phyloP scores from a whole-genome alignment of 2,113 vertebrate genomes.

The Ciconia boyciana region DNA sequence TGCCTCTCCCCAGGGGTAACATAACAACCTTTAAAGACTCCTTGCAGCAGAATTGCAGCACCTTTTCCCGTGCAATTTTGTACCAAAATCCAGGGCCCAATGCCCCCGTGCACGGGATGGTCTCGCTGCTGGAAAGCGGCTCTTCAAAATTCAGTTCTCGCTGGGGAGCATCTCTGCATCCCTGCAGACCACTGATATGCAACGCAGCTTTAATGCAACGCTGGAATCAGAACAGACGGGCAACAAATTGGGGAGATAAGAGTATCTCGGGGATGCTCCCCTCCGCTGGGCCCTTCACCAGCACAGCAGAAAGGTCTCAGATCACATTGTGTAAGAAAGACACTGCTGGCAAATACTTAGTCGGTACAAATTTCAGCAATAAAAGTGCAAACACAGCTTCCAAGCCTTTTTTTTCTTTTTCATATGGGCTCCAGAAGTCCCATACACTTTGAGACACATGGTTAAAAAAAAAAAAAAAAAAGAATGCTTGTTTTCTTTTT shows the following conservation, averaged over 20 bases:
- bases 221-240: not conserved
- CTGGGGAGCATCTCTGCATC: not conserved
- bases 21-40: not conserved
- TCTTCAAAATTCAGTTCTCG: not conserved
- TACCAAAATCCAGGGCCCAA: not conserved
- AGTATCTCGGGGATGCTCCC: fast-evolving
- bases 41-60: not conserved
- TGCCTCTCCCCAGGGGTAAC: not conserved
- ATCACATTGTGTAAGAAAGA: not conserved
- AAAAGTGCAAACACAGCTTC: not conserved
- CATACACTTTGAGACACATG: not conserved
- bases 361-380: not conserved
- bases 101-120: fast-evolving
- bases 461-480: not conserved
- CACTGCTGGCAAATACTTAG: not conserved
- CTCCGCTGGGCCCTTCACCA: not conserved
- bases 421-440: not conserved
- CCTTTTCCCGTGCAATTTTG: not conserved
- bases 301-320: not conserved
- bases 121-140: not conserved
- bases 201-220: not conserved
- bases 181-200: not conserved
- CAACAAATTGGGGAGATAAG: fast-evolving
- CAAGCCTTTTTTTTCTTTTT: not conserved
- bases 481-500: not conserved